Base-by-base conservation (phyloP, 2,888 invertebrate genomes). In the Drosophila kuntzei region DNA sequence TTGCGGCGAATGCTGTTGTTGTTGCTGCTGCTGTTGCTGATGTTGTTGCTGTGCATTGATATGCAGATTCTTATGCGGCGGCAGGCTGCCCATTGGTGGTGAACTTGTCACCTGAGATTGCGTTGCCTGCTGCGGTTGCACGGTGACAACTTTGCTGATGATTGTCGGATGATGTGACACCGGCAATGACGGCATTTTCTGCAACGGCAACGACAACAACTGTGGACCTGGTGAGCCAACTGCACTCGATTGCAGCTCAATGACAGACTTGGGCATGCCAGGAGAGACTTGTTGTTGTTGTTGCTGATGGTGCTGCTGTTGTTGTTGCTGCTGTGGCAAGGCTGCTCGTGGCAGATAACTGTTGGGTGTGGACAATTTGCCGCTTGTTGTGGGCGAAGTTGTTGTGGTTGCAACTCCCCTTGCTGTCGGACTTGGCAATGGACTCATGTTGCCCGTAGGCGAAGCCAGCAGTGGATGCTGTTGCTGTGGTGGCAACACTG, bases 371-470 rank as follows among this genome's bases (percentile, higher is more conserved):
- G 65, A 11, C 36, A 73, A 20, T 18, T 69, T 91, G 29, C 86
- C 84, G 76, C 92, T 91, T 22, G 71, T 58, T 43, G 80, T 76
- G 5, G 87, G 67, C 16, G 84, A 79, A 20, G 80, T 63, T 50
- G 85, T 59, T 43, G 75, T 54, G 92, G 86, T 1, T 92, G 93
- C 37, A 2, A 34, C 54, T 2, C 32, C 65, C n/a, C 76, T 69
- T 1, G 74, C 54, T 5, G 82, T 82, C 0, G 93, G 87, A 78
- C 91, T 93, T 2, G 93, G 92, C 47, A 94, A 91, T 37, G 92
- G 87, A 49, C 82, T 86, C 59, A 76, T 83, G 20, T 69, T 76
- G 66, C 77, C 62, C 2, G 85, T 71, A 5, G 87, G 75, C 3
- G 88, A 79, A 4, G 79, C 73, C 37, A 83, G 46, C 6, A 77